phyloP scores from a whole-genome alignment of 2,113 vertebrate species.

The Atractosteus spatula region DNA sequence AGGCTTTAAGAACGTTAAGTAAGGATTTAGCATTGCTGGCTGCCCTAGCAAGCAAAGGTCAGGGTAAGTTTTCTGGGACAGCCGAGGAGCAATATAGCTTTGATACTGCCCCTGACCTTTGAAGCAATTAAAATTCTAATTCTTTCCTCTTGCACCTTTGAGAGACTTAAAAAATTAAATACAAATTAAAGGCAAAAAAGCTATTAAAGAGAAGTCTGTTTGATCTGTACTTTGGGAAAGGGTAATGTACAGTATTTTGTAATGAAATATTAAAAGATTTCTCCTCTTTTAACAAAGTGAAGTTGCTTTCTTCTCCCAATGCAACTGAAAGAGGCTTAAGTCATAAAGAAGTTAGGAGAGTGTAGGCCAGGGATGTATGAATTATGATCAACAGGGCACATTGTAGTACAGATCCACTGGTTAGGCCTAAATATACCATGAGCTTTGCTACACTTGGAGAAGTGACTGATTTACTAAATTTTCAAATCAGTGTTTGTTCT shows the following conservation, averaged over 20 bases:
- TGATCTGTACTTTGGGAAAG: constrained; percentile 28
- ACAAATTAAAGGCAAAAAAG: constrained; percentile 26
- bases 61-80: not conserved
- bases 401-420: not conserved
- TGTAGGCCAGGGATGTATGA: not conserved
- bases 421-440: not conserved
- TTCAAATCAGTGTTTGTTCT: too few species aligned
- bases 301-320: constrained; percentile 19
- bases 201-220: constrained; percentile 23
- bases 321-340: not conserved
- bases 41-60: not conserved
- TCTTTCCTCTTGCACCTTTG: constrained; percentile 8
- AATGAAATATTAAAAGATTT: constrained; percentile 35
- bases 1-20: too few species aligned
- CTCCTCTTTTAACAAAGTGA: constrained; percentile 16
- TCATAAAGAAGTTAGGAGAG: not conserved
- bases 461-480: too few species aligned
- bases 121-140: constrained; percentile 2
- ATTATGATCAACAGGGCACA: too few species aligned
- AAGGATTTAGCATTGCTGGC: too few species aligned
- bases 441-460: not conserved
- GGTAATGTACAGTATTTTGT: constrained; percentile 21
- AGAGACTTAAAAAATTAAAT: constrained; percentile 24
- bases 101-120: constrained; percentile 15
- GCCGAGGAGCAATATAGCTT: not conserved